These are phyloP conservation scores for Catalaphyllia jardinei DNA, from an alignment of 64 coral and sea anemone species.

Conservation along the genomic window DNA sequence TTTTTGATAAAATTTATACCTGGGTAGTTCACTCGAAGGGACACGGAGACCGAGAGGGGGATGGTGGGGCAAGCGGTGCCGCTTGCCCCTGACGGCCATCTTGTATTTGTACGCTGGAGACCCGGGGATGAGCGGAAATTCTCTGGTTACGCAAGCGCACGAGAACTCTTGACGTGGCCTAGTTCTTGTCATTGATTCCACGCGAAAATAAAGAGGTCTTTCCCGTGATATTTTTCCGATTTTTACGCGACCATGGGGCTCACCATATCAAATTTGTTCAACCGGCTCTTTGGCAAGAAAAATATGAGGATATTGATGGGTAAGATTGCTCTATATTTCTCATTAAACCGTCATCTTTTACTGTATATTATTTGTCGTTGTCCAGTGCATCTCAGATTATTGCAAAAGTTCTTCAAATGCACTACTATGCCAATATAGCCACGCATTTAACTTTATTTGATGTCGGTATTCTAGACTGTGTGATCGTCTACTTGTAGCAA, in stretches of 20 bases:
- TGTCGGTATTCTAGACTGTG: too few relatives aligned
- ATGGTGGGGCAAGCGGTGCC: too few relatives aligned
- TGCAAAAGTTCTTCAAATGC: neutral
- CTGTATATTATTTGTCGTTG: neutral
- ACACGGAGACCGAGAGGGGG: too few relatives aligned
- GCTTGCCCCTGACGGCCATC: too few relatives aligned
- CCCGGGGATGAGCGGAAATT: constrained; percentile 18
- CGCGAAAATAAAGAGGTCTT: constrained; percentile 34
- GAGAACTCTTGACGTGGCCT: constrained; percentile 89
- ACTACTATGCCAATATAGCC: neutral
- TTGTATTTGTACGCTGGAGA: neutral
- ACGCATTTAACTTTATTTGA: neutral
- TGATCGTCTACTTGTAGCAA: too few relatives aligned
- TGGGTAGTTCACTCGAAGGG: too few relatives aligned
- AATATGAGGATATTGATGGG: constrained; percentile 86
- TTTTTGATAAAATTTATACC: too few relatives aligned
- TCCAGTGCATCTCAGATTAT: neutral
- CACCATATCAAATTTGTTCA: constrained; percentile 72
- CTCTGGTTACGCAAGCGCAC: constrained; percentile 74
- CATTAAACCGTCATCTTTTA: neutral
- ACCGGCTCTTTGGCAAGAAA: constrained; percentile 83
- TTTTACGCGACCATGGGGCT: constrained; percentile 64
- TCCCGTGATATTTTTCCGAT: neutral
- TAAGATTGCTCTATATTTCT: constrained; percentile 31
- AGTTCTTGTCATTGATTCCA: constrained; percentile 75